These are phyloP conservation scores for Mesochorus sp. DNA, from an alignment of 2,888 invertebrate genomes.

Conservation along the genomic window DNA sequence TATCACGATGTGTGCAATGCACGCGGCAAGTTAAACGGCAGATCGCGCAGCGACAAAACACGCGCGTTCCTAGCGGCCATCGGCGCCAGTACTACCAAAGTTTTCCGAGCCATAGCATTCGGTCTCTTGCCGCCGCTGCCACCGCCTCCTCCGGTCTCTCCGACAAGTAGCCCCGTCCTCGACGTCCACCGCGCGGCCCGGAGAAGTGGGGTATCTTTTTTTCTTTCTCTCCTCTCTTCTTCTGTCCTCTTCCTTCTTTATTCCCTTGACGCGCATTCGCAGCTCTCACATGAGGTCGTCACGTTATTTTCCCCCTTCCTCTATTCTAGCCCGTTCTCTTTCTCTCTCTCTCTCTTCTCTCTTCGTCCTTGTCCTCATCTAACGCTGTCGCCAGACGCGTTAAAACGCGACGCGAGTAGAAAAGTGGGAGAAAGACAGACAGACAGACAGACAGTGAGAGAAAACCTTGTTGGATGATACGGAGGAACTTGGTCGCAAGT, in stretches of 20 bases:
- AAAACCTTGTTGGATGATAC: constrained; percentile 25
- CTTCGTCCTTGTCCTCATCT: constrained; percentile 18
- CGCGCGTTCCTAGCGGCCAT: constrained; percentile 64
- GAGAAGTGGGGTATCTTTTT: constrained; percentile 37
- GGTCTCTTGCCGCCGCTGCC: constrained; percentile 49
- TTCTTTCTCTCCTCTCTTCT: constrained; percentile 10
- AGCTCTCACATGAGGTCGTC: constrained; percentile 23
- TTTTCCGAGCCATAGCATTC: constrained; percentile 60
- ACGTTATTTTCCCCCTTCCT: neutral
- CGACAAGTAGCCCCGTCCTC: constrained; percentile 40
- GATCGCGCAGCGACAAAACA: constrained; percentile 50
- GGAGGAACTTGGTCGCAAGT: constrained; percentile 8
- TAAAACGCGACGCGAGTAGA: too few relatives aligned
- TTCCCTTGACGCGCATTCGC: constrained; percentile 4
- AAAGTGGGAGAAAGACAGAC: neutral
- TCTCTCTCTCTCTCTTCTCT: neutral
- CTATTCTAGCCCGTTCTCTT: too few relatives aligned
- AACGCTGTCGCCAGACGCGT: constrained; percentile 34
- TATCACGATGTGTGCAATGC: constrained; percentile 11
- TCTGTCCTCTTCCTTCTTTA: constrained; percentile 11
- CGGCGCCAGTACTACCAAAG: constrained; percentile 68
- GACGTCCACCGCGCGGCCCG: constrained; percentile 16
- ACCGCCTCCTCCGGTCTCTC: constrained; percentile 21
- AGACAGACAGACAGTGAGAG: constrained; percentile 26
- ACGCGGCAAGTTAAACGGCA: constrained; percentile 46